These are phyloP conservation scores for Sakesphorus luctuosus DNA, from an alignment of 2,113 vertebrate genomes.

Conservation along the genomic window DNA sequence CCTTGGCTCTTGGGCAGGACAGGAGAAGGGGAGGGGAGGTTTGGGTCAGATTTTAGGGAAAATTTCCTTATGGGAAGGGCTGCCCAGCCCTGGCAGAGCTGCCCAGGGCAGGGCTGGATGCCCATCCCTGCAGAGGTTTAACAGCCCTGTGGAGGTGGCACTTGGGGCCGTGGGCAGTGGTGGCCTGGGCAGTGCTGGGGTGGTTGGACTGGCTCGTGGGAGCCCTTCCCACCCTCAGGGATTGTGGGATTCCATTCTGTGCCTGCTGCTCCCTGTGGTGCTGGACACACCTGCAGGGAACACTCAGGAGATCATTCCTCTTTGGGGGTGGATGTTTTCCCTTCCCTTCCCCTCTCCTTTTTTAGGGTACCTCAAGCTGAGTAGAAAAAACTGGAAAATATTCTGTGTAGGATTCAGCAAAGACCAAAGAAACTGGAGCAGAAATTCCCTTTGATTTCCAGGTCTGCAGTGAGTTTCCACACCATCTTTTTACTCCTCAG, in stretches of 20 bases:
- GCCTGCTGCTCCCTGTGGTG: background rate
- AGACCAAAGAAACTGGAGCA: background rate
- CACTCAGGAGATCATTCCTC: background rate
- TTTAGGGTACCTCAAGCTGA: background rate
- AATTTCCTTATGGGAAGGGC: background rate
- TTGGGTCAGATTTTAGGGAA: background rate
- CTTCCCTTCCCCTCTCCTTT: background rate
- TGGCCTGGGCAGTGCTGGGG: background rate
- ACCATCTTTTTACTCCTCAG: background rate
- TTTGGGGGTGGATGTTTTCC: rapidly evolving
- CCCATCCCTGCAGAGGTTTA: background rate
- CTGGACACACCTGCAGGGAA: background rate
- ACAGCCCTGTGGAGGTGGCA: background rate
- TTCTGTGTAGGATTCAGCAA: background rate
- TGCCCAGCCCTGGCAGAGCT: background rate
- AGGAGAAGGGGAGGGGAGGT: background rate
- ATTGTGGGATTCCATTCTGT: no score
- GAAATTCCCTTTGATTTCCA: background rate
- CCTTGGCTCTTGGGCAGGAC: background rate
- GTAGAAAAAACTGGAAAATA: background rate
- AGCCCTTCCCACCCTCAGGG: background rate
- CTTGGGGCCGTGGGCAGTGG: background rate
- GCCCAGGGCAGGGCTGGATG: background rate
- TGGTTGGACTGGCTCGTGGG: background rate
- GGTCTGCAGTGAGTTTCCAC: background rate